Evolutionary conservation across 1,140 invertebrate species (phyloP).

Genomic region (Aphaenogaster ashmeadi): DNA sequence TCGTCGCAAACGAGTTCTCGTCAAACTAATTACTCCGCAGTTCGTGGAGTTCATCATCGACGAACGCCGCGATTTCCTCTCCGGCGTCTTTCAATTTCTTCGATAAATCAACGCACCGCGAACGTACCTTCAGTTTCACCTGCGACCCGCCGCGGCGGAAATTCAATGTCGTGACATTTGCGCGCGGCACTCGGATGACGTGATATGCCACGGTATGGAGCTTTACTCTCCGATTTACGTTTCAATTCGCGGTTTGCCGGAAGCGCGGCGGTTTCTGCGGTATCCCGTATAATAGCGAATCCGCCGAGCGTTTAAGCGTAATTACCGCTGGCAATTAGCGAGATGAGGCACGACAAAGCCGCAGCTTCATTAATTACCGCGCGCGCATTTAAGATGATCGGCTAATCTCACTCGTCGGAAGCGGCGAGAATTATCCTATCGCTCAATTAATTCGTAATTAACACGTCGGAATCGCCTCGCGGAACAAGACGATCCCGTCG

Average conservation of each 20-base stretch:
- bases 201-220: background rate
- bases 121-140: conserved; percentile 29
- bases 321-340: conserved; percentile 12
- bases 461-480: background rate
- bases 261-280: background rate
- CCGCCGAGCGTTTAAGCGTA: background rate
- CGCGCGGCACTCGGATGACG: background rate
- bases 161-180: conserved; percentile 39
- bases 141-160: background rate
- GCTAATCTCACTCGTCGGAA: background rate
- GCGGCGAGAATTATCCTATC: background rate
- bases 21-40: conserved; percentile 58
- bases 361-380: background rate
- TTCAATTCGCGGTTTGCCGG: background rate
- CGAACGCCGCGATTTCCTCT: conserved; percentile 13
- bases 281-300: conserved; percentile 1
- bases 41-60: conserved; percentile 46
- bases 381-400: background rate
- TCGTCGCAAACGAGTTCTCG: conserved; percentile 10
- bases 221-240: background rate
- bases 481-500: background rate
- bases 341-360: conserved; percentile 7
- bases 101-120: conserved; percentile 12
- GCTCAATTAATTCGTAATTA: conserved; percentile 34
- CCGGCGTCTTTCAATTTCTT: conserved; percentile 4